phyloP scores from a whole-genome alignment of 2,888 invertebrate genomes.

The Scaptodrosophila latifasciaeformis region DNA sequence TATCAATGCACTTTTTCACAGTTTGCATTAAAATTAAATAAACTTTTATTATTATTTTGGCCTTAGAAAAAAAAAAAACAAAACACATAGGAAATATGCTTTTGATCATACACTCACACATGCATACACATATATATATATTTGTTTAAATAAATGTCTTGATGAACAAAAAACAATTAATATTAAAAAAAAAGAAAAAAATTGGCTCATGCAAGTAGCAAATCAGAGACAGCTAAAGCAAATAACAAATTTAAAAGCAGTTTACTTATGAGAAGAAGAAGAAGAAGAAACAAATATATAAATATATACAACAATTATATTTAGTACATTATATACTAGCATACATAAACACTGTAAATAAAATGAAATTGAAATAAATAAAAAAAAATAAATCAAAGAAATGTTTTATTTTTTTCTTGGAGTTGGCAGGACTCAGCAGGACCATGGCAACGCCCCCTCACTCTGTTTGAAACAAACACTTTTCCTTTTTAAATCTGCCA shows the following conservation, averaged over 20 bases:
- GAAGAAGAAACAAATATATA: constrained; percentile 45
- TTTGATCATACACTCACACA: constrained; percentile 30
- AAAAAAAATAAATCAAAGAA: constrained; percentile 34
- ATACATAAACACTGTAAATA: constrained; percentile 71
- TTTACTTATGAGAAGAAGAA: constrained; percentile 67
- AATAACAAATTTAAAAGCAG: constrained; percentile 35
- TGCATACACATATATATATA: constrained; percentile 22
- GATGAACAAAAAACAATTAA: constrained; percentile 35
- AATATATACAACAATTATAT: constrained; percentile 66
- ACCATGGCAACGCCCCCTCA: not conserved
- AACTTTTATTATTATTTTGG: no score
- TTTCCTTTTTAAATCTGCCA: not conserved
- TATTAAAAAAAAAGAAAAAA: constrained; percentile 25
- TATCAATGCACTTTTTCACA: constrained; percentile 24
- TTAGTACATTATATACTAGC: constrained; percentile 68
- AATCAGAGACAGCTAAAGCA: constrained; percentile 30
- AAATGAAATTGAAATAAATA: constrained; percentile 51
- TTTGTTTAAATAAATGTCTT: constrained; percentile 24
- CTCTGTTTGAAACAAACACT: not conserved
- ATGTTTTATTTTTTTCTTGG: no score
- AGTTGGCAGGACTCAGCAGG: no score
- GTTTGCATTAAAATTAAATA: no score
- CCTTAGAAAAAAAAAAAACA: constrained; percentile 16
- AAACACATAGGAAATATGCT: constrained; percentile 32
- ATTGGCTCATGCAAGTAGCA: constrained; percentile 37